Percentiles rank a stretch among this genome's conserved stretches.
phyloP scores from a whole-genome alignment of 2,797 vertebrate species.

The Sarcoramphus papa region DNA sequence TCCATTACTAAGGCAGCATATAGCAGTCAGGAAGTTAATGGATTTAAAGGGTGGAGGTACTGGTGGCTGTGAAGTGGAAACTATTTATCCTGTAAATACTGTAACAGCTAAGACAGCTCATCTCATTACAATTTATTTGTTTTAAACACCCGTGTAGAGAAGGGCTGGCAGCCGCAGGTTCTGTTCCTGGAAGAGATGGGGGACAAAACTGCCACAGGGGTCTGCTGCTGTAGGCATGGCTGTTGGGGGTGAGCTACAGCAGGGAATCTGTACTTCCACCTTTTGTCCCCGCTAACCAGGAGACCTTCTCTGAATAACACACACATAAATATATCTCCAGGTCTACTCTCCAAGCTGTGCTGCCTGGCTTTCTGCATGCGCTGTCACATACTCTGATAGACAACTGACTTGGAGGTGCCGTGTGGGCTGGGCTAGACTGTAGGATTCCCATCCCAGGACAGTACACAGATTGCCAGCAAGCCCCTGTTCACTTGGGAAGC shows the following conservation, averaged over 20 bases:
- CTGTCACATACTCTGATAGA: not conserved
- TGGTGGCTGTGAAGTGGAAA: conserved; percentile 61
- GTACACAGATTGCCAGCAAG: not conserved
- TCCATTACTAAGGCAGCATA: conserved; percentile 10
- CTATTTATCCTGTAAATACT: conserved; percentile 67
- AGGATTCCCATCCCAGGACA: not conserved
- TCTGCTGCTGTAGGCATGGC: not conserved
- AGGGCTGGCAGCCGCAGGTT: not conserved
- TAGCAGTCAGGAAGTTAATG: conserved; percentile 43
- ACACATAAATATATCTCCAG: not conserved
- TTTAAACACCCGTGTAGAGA: not conserved
- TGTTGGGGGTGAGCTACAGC: not conserved
- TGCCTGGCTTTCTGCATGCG: not conserved
- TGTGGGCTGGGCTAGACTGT: not conserved
- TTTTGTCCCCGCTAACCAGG: not conserved
- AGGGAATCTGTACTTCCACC: not conserved
- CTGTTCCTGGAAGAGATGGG: not conserved
- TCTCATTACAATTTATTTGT: conserved; percentile 49
- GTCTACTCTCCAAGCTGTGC: not conserved
- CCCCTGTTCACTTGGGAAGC: not conserved
- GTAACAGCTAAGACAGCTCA: conserved; percentile 45
- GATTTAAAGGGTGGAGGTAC: conserved; percentile 40
- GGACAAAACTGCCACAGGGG: not conserved
- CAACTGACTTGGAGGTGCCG: not conserved
- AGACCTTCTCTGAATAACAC: not conserved